phyloP scores from a whole-genome alignment of 2,888 invertebrate genomes.

The Fragum sueziense region DNA sequence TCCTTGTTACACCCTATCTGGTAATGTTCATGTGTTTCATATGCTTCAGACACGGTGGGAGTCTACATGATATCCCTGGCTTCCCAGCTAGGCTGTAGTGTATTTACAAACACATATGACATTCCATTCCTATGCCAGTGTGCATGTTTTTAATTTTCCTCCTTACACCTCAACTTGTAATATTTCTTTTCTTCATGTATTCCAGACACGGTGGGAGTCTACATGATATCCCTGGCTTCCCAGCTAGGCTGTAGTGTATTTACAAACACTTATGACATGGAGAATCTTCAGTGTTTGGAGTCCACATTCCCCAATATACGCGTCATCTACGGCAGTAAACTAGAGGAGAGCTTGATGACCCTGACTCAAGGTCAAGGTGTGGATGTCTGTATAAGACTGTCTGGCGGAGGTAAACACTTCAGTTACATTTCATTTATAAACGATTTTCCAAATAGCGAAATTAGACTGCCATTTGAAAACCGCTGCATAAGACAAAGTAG shows the following conservation, averaged over 20 bases:
- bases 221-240: constrained; percentile 59
- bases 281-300: constrained; percentile 61
- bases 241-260: constrained; percentile 61
- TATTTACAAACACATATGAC: constrained; percentile 64
- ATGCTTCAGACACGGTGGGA: constrained; percentile 62
- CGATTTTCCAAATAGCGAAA: neutral
- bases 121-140: no score
- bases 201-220: constrained; percentile 65
- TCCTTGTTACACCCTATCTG: no score
- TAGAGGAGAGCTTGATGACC: constrained; percentile 55
- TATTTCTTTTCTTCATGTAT: no score
- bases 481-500: no score
- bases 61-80: constrained; percentile 65
- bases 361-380: constrained; percentile 65
- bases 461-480: no score
- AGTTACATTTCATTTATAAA: neutral
- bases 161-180: no score
- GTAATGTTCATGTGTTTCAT: no score
- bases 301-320: constrained; percentile 59
- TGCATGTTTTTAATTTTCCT: no score
- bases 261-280: constrained; percentile 62
- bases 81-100: constrained; percentile 51
- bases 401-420: constrained; percentile 56
- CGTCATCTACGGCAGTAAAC: constrained; percentile 50
- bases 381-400: constrained; percentile 61